phyloP scores from a whole-genome alignment of 1,140 invertebrate genomes.

The Cotesia vestalis region DNA sequence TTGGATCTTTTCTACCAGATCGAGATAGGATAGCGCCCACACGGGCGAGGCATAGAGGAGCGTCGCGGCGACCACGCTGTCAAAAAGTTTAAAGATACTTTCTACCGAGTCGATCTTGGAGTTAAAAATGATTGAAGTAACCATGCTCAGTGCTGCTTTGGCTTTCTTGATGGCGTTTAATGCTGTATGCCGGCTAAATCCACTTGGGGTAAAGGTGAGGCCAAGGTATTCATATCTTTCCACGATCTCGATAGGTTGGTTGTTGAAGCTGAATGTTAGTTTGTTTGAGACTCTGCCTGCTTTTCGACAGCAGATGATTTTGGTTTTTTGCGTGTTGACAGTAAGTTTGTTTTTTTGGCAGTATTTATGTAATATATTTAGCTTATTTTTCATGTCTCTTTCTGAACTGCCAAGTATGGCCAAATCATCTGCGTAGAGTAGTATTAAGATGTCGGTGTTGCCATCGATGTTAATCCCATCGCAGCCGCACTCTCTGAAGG shows the following conservation, averaged over 20 bases:
- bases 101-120: neutral
- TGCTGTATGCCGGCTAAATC: neutral
- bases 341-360: conserved; percentile 33
- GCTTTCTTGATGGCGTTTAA: conserved; percentile 3
- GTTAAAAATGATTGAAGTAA: neutral
- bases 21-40: neutral
- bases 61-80: neutral
- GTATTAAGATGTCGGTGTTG: conserved; percentile 30
- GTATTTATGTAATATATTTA: conserved; percentile 34
- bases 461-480: conserved; percentile 30
- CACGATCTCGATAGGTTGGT: too few relatives aligned
- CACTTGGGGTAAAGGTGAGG: neutral
- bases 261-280: neutral
- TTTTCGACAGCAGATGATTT: conserved; percentile 38
- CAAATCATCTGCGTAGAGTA: conserved; percentile 42
- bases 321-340: conserved; percentile 42
- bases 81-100: neutral
- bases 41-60: neutral
- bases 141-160: neutral
- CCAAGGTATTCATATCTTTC: conserved; percentile 1
- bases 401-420: conserved; percentile 31
- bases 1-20: neutral
- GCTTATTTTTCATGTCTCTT: conserved; percentile 29
- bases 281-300: conserved; percentile 25
- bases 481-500: conserved; percentile 26